These are phyloP conservation scores for Piscicola geometra DNA, from an alignment of 2,888 invertebrate genomes.

Conservation along the genomic window DNA sequence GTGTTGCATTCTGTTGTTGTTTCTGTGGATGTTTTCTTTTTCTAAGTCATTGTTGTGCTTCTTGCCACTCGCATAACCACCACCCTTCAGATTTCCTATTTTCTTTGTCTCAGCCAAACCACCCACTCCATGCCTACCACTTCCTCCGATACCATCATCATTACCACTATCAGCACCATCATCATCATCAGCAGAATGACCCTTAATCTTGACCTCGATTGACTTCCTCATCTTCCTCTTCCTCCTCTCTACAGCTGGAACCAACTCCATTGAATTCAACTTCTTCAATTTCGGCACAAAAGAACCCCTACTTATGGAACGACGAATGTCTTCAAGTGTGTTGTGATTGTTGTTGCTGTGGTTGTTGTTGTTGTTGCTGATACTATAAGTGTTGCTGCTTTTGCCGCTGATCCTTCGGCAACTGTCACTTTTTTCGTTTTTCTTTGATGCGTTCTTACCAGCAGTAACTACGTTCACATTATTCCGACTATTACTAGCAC, in stretches of 20 bases:
- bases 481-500: background rate
- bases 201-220: background rate
- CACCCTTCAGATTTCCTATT: background rate
- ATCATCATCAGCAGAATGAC: slow-evolving; percentile 22
- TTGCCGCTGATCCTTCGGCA: background rate
- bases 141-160: background rate
- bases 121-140: too few species aligned
- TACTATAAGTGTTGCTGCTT: background rate
- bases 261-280: background rate
- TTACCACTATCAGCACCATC: background rate
- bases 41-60: background rate
- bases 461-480: background rate
- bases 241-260: background rate
- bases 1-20: background rate
- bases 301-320: background rate
- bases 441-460: background rate
- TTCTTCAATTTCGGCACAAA: background rate
- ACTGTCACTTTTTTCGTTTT: slow-evolving; percentile 7
- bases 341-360: background rate
- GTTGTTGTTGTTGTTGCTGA: background rate
- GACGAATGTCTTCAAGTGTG: background rate
- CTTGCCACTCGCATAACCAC: background rate
- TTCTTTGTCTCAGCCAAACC: background rate
- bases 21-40: background rate
- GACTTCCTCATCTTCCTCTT: background rate